Evolutionary conservation across 2,888 invertebrate genomes (phyloP), one percentile per base, ranked within the genome.

Genomic region (Glaucopsyche alexis): DNA sequence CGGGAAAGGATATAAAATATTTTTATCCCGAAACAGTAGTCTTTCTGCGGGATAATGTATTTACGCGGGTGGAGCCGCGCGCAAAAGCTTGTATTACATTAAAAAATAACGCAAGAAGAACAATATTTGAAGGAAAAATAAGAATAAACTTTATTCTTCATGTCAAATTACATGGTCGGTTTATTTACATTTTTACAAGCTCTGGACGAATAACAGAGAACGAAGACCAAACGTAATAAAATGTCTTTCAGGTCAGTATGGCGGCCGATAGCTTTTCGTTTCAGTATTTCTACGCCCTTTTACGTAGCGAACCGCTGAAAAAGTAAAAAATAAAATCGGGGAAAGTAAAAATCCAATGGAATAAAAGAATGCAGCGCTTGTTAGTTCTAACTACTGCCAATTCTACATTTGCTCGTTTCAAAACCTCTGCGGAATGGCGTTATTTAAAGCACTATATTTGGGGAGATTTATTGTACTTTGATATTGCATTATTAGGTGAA

Each of bases 281-380:
- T 38, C 60, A 60, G 60, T 60, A 29, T 60, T 60, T 60, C 60
- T 60, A 38, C 60, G 60, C 60, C 60, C 60, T 60, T 60, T 60
- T 60, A 60, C 60, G 60, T 29, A 11, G 60, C 29, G 29, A 29
- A 38, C 29, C 60, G 7, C 60, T 38, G 60, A 60, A 60, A 60
- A 60, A 13, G 60, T 60, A 11, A 13, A 13, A 60, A 60, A 60
- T 60, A 60, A 60, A 60, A 60, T 60, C 13, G 38, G 11, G 14
- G 13, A 60, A 60, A 60, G 60, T 60, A 29, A 60, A 60, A 60
- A 60, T 60, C 60, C 60, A 60, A 60, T 38, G 7, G 60, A 60
- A 60, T 60, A 60, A 60, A 60, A 60, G 29, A 60, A 60, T 60
- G 60, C 60, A 60, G 29, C 29, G 60, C 60, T 60, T 60, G 60